These are phyloP conservation scores for Procavia capensis DNA, from an alignment of 2,113 vertebrate genomes.

Conservation along the genomic window DNA sequence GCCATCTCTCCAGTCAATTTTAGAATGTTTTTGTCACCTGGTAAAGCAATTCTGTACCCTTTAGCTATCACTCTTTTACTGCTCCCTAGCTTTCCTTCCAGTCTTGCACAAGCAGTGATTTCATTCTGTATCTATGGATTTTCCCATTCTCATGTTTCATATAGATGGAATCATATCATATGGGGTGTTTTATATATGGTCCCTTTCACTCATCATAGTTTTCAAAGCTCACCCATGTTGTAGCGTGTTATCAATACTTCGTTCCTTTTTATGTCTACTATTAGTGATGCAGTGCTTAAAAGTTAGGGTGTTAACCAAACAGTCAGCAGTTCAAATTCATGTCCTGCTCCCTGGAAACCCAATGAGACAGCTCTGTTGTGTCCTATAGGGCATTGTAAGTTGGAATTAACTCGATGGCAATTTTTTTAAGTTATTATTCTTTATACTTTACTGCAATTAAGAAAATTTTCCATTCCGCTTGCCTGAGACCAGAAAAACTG, in stretches of 20 bases:
- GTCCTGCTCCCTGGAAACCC: too few species aligned
- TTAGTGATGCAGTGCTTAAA: too few species aligned
- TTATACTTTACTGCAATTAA: not conserved
- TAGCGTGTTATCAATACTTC: accelerated
- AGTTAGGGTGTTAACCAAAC: too few species aligned
- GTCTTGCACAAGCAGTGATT: not conserved
- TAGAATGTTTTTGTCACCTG: not conserved
- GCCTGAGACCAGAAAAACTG: too few species aligned
- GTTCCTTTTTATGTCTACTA: not conserved
- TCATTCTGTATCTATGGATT: not conserved
- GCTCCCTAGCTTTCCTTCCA: not conserved
- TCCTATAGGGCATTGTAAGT: too few species aligned
- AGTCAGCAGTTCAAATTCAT: too few species aligned
- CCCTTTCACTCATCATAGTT: not conserved
- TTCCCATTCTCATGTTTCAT: not conserved
- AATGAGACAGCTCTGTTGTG: too few species aligned
- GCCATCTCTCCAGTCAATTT: not conserved
- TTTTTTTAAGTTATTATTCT: not conserved
- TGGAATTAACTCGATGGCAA: too few species aligned
- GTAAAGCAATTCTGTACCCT: not conserved
- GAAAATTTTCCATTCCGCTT: not conserved
- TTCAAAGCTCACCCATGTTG: not conserved
- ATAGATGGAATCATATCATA: accelerated
- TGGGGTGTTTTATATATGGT: not conserved
- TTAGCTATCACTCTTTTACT: not conserved